Conservation (phyloP, 30 jellyfish, hydroid and myxozoan genomes). For the Pseudorhiza aurosa region DNA sequence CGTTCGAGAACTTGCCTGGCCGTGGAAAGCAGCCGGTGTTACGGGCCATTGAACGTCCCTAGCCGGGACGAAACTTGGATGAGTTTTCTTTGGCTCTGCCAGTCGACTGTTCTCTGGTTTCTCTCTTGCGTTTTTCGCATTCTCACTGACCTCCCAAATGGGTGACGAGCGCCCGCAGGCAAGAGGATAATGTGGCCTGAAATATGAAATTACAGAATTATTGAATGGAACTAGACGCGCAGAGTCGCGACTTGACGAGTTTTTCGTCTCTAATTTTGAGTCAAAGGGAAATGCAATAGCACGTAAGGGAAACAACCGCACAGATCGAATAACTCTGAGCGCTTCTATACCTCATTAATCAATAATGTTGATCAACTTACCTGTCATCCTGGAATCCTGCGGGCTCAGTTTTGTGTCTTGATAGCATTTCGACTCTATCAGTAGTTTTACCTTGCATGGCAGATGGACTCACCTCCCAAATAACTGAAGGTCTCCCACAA, state of each 20-base stretch:
- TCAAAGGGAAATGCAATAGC: too few relatives aligned
- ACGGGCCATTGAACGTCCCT: conserved; percentile 95
- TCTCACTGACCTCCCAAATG: conserved; percentile 84
- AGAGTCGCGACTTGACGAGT: too few relatives aligned
- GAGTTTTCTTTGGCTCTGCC: conserved; percentile 82
- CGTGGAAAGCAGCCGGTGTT: conserved; percentile 61
- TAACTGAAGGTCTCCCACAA: conserved; percentile 95
- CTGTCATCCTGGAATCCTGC: conserved; percentile 85
- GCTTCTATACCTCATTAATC: too few relatives aligned
- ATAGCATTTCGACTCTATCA: conserved; percentile 73
- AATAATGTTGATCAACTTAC: conserved; percentile 48
- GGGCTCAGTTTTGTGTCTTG: conserved; percentile 78
- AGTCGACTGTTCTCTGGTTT: conserved; percentile 51
- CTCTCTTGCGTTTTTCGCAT: conserved; percentile 65
- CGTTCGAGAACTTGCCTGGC: conserved; percentile 61
- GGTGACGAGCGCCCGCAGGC: conserved; percentile 98
- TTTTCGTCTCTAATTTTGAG: too few relatives aligned
- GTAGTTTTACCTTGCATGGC: conserved; percentile 85
- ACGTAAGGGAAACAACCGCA: too few relatives aligned
- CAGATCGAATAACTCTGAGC: too few relatives aligned
- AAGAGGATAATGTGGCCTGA: conserved; percentile 79
- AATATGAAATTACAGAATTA: too few relatives aligned
- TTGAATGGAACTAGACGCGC: too few relatives aligned
- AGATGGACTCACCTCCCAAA: conserved; percentile 79
- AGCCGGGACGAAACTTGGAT: conserved; percentile 65